Percentiles rank a stretch among this genome's conserved stretches.
Evolutionary conservation across 2,888 invertebrate species (phyloP).

Genomic region (Myathropa florea): DNA sequence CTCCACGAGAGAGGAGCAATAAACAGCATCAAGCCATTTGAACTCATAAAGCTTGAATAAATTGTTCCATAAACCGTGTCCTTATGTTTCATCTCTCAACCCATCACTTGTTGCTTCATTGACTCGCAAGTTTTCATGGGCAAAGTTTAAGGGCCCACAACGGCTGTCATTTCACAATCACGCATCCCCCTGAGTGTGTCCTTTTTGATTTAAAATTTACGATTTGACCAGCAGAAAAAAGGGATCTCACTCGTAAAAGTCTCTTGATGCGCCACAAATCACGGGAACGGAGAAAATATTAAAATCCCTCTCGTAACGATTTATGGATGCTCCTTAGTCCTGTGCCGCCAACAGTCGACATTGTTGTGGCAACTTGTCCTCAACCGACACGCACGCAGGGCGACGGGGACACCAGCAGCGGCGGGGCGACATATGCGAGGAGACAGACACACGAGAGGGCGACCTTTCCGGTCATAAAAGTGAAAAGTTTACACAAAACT

Average conservation of each 20-base stretch:
- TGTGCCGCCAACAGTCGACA: background rate
- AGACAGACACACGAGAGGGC: background rate
- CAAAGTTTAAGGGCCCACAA: background rate
- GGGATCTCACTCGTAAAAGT: conserved; percentile 36
- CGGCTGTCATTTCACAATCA: background rate
- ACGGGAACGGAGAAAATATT: conserved; percentile 15
- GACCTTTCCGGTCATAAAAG: conserved; percentile 6
- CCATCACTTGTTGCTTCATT: conserved; percentile 19
- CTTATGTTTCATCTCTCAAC: background rate
- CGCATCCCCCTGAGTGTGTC: background rate
- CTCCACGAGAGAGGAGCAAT: background rate
- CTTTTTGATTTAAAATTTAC: conserved; percentile 27
- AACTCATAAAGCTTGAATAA: background rate
- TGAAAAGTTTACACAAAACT: background rate
- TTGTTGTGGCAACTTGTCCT: background rate
- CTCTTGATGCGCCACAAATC: conserved; percentile 29
- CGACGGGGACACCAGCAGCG: no score
- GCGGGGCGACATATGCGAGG: background rate
- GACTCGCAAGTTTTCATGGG: background rate
- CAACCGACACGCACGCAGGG: background rate
- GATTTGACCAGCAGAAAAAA: conserved; percentile 30
- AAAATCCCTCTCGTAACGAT: conserved; percentile 5
- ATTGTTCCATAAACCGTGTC: background rate
- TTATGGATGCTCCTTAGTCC: background rate
- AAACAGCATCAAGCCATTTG: background rate